A percentile compares a stretch with the other conserved stretches of the same genome.
phyloP scores from a whole-genome alignment of 2,888 invertebrate species.

The Hedychridium roseum region DNA sequence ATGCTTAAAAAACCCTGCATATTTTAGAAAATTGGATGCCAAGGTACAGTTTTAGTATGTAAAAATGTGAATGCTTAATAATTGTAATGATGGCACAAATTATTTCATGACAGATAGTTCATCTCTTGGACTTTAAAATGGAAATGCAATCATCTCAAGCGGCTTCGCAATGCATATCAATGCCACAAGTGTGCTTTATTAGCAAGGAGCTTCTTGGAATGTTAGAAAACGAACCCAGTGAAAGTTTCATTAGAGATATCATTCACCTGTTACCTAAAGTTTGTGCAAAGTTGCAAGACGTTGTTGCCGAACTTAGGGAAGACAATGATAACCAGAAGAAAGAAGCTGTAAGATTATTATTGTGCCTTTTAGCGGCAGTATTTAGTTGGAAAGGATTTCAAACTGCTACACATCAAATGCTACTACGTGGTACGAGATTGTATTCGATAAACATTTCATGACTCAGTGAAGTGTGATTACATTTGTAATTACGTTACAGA shows the following conservation, averaged over 20 bases:
- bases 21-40: constrained; percentile 57
- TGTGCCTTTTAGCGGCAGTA: constrained; percentile 68
- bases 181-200: constrained; percentile 58
- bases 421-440: constrained; percentile 50
- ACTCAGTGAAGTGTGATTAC: constrained; percentile 5
- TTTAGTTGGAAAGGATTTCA: constrained; percentile 74
- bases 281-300: constrained; percentile 61
- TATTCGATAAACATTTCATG: background rate
- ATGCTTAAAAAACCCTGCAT: constrained; percentile 56
- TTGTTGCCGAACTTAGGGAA: constrained; percentile 48
- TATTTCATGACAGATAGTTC: constrained; percentile 42
- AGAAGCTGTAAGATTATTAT: constrained; percentile 67
- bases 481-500: constrained; percentile 38
- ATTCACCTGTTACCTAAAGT: constrained; percentile 65
- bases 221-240: constrained; percentile 47
- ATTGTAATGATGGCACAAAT: background rate
- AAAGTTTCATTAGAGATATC: constrained; percentile 50
- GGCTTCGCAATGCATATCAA: constrained; percentile 35
- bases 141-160: constrained; percentile 35
- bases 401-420: constrained; percentile 57
- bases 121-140: constrained; percentile 50
- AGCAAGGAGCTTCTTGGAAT: constrained; percentile 54
- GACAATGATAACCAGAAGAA: constrained; percentile 40
- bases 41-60: constrained; percentile 33
- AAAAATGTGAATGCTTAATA: background rate